Base-by-base conservation (phyloP, 2,113 vertebrate genomes). In the Zonotrichia leucophrys region DNA sequence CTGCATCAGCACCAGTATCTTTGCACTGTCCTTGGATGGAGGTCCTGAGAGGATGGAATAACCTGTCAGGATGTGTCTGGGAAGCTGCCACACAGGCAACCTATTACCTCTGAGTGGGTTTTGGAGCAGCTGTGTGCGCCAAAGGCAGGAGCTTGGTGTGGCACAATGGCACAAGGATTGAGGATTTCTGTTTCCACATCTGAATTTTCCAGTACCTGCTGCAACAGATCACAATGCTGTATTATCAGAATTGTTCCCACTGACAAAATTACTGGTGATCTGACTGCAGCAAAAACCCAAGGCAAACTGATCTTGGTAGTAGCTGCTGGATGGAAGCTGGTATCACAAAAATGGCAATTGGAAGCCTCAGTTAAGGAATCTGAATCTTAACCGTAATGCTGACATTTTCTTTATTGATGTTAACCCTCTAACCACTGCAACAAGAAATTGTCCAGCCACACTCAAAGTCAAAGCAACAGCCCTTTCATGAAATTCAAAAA, bases 171-270 rank as follows among this genome's bases (percentile, higher is more conserved):
- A 58, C 15, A 53, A 44, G 78, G 28, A 74, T 1, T 35, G 55
- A 83, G 50, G 33, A 50, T 84, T 82, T 68, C 33, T 74, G 6
- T 42, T 75, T 47, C 19, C 22, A 31, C 11, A 4, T 33, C 28
- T 70, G 59, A 74, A 39, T 91, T 87, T 92, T 75, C 11, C 64
- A 46, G 42, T 55, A 66, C 8, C 42, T 55, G 42, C 37, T 77
- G 47, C 5, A 37, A 33, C 9, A 63, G 52, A 23, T 66, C 0
- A 0, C 9, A 16, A 5, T 35, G 17, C 23, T 47, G 6, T 55
- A 20, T 30, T 75, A 59, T 35, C 41, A 44, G 52, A 5, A 52
- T 66, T 78, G 18, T 7, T 70, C 60, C 37, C 52, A 35, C 12
- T 46, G 50, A 46, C n/a, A 58, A 79, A 75, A 53, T 62, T 18